These are phyloP conservation scores for Amphiprion ocellaris DNA, from an alignment of 2,113 vertebrate genomes.

Conservation along the genomic window DNA sequence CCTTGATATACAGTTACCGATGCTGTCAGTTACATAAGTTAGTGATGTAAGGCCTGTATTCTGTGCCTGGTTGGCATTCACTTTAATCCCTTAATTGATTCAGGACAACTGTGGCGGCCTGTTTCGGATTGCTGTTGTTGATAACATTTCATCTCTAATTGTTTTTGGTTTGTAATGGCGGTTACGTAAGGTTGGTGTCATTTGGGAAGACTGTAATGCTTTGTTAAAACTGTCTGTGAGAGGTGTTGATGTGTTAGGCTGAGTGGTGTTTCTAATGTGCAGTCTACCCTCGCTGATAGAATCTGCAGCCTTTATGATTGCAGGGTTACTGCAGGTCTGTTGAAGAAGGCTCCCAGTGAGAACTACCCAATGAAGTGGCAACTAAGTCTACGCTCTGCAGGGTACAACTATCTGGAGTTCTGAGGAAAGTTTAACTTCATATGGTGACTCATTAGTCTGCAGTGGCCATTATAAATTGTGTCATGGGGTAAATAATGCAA, in stretches of 20 bases:
- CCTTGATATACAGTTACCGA: not conserved
- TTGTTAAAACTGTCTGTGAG: not conserved
- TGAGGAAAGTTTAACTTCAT: not conserved
- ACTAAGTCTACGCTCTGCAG: not conserved
- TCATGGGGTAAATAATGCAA: not conserved
- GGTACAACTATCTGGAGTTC: not conserved
- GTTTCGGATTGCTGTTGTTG: conserved; percentile 18
- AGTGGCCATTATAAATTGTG: not conserved
- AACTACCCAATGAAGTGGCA: not conserved
- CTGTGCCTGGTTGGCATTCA: conserved; percentile 13
- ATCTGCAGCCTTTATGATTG: not conserved
- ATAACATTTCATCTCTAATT: conserved; percentile 16
- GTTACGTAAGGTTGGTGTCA: not conserved
- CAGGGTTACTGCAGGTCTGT: not conserved
- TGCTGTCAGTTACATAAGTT: conserved; percentile 1
- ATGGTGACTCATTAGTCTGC: conserved; percentile 1
- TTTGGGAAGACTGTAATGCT: not conserved
- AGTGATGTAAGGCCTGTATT: conserved; percentile 32
- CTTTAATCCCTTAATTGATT: conserved; percentile 43
- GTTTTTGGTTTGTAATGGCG: conserved; percentile 3
- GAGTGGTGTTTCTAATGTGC: not conserved
- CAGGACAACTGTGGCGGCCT: conserved; percentile 10
- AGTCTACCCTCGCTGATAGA: not conserved
- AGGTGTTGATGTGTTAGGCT: not conserved
- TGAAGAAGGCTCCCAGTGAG: not conserved